Percentiles rank a stretch among this genome's conserved stretches.
Conservation (phyloP, 2,797 vertebrate species). For the Macropodus opercularis region DNA sequence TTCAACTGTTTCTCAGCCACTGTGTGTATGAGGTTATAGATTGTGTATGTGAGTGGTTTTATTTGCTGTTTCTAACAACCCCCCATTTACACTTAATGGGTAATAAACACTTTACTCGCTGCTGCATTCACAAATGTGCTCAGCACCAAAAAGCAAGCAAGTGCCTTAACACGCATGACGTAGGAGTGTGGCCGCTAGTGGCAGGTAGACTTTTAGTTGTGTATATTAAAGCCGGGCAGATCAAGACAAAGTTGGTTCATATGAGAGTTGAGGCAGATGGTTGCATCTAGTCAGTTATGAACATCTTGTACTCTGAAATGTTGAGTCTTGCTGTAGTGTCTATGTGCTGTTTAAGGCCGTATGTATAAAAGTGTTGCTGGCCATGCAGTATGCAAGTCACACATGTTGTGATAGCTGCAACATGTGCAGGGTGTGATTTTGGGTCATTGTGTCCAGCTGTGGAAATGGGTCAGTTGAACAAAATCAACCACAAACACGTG, state of each 20-base stretch:
- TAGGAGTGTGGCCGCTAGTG: neutral
- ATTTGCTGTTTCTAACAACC: constrained; percentile 44
- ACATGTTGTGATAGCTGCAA: neutral
- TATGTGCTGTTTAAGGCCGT: no score
- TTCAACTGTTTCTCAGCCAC: constrained; percentile 26
- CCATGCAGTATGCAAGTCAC: neutral
- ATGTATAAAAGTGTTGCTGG: no score
- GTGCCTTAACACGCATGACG: constrained; percentile 9
- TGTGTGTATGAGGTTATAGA: constrained; percentile 5
- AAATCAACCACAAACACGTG: neutral
- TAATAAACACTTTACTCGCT: constrained; percentile 51
- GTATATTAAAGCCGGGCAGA: neutral
- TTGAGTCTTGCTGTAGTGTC: no score
- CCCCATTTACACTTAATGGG: constrained; percentile 42
- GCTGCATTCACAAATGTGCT: no score
- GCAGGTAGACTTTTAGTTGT: constrained; percentile 21
- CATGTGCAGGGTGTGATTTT: constrained; percentile 16
- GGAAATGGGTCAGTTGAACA: constrained; percentile 38
- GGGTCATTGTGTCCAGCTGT: constrained; percentile 30
- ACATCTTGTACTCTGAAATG: no score
- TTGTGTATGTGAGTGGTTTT: constrained; percentile 16
- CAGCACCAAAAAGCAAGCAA: no score
- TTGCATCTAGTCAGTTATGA: no score
- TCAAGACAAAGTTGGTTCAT: neutral
- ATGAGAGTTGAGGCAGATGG: no score